Evolutionary conservation across 2,113 vertebrate species (phyloP).

Genomic region (Synchiropus splendidus): DNA sequence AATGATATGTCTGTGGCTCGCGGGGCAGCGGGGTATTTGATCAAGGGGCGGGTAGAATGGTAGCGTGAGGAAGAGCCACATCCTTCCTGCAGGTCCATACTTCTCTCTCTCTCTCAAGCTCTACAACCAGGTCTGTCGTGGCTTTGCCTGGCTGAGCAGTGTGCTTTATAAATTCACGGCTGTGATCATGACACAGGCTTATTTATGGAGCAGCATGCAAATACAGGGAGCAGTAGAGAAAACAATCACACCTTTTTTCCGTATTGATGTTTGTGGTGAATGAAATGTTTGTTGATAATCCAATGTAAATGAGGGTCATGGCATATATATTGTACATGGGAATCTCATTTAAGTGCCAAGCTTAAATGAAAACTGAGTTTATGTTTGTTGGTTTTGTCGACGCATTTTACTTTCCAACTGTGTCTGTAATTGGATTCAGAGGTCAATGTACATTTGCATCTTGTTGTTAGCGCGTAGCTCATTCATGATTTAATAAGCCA

Average conservation of each 20-base stretch:
- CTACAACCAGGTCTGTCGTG: slow-evolving; percentile 26
- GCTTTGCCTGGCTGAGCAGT: slow-evolving; percentile 38
- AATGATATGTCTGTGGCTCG: slow-evolving; percentile 4
- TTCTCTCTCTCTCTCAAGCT: slow-evolving; percentile 15
- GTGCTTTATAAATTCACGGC: slow-evolving; percentile 26
- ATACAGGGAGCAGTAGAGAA: too few relatives aligned
- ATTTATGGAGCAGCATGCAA: too few relatives aligned
- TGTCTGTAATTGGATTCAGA: slow-evolving; percentile 8
- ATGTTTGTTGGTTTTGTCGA: slow-evolving; percentile 41
- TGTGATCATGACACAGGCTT: slow-evolving; percentile 33
- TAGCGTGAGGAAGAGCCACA: slow-evolving; percentile 1
- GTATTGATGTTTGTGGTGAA: too few relatives aligned
- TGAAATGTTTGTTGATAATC: slow-evolving; percentile 4
- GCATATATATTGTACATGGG: slow-evolving; percentile 58
- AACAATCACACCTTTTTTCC: slow-evolving; percentile 3
- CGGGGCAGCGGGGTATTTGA: not conserved
- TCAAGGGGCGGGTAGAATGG: not conserved
- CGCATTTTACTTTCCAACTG: too few relatives aligned
- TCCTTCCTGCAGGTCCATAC: not conserved
- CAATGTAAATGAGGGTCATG: slow-evolving; percentile 45
- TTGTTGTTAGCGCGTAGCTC: too few relatives aligned
- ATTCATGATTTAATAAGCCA: slow-evolving; percentile 1
- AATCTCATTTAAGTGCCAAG: slow-evolving; percentile 79
- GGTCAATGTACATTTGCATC: slow-evolving; percentile 18
- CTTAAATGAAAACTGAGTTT: slow-evolving; percentile 73